These are phyloP conservation scores for Triplophysa dalaica DNA, from an alignment of 2,113 vertebrate species.

Conservation along the genomic window DNA sequence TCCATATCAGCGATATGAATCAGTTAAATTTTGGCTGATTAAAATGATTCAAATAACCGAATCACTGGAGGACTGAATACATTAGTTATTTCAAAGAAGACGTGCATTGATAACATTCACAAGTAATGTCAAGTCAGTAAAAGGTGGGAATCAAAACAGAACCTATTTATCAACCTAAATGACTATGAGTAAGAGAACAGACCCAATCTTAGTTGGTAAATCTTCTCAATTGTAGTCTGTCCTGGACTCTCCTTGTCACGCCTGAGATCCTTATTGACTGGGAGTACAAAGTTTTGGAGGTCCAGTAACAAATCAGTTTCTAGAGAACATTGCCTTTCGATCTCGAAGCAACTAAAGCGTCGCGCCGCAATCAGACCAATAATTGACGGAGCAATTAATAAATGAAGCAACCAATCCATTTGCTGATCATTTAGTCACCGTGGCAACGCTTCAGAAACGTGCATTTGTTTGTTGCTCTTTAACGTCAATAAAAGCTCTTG, in stretches of 20 bases:
- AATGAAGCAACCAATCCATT: slow-evolving; percentile 26
- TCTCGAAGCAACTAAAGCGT: neutral
- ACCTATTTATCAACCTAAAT: slow-evolving; percentile 53
- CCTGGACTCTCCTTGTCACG: slow-evolving; percentile 22
- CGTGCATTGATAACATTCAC: slow-evolving; percentile 20
- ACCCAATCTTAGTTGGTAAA: slow-evolving; percentile 33
- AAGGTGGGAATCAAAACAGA: slow-evolving; percentile 26
- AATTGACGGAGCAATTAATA: slow-evolving; percentile 26
- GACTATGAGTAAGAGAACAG: slow-evolving; percentile 29
- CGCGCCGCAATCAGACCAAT: slow-evolving; percentile 16
- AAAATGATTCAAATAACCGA: neutral
- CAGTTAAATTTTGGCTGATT: too few species aligned
- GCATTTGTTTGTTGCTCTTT: neutral
- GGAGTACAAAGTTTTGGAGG: slow-evolving; percentile 24
- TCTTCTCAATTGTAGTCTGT: slow-evolving; percentile 47
- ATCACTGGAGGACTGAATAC: neutral
- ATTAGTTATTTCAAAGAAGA: too few species aligned
- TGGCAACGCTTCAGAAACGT: neutral
- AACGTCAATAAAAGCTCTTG: neutral
- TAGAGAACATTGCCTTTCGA: slow-evolving; percentile 31
- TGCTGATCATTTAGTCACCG: neutral
- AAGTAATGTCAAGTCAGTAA: slow-evolving; percentile 26
- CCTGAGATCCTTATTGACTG: slow-evolving; percentile 45
- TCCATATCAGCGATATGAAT: neutral
- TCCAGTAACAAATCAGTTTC: slow-evolving; percentile 34